A percentile compares a stretch with the other conserved stretches of the same genome.
Evolutionary conservation across 2,113 vertebrate genomes (phyloP).

Genomic region (Prolemur simus): DNA sequence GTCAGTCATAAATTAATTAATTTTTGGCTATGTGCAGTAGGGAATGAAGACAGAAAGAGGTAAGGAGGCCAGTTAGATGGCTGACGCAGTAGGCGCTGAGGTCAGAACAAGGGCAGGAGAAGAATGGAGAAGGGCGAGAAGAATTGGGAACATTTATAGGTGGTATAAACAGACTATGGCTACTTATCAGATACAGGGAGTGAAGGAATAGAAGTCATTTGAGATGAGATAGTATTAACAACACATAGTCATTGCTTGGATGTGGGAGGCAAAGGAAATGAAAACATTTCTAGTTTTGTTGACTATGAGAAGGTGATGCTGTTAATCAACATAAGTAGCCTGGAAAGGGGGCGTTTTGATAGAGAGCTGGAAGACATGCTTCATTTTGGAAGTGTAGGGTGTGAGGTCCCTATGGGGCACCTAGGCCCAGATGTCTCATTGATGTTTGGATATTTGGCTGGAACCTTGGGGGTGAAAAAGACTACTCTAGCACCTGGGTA

Average conservation of each 20-base stretch:
- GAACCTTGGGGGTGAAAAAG: not conserved
- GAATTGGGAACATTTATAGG: not conserved
- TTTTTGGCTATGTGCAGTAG: not conserved
- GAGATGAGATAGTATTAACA: not conserved
- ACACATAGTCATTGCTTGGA: not conserved
- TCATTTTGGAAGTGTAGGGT: not conserved
- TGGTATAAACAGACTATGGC: not conserved
- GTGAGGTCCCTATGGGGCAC: not conserved
- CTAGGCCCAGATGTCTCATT: not conserved
- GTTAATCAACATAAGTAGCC: not conserved
- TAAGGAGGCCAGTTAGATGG: not conserved
- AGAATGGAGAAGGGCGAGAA: not conserved
- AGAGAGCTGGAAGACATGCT: not conserved
- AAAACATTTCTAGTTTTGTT: not conserved
- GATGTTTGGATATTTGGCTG: not conserved
- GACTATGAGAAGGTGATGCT: not conserved
- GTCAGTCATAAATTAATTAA: too few relatives aligned
- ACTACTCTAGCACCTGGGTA: too few relatives aligned
- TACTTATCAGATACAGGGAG: not conserved
- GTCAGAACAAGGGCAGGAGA: not conserved
- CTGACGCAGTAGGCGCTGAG: not conserved
- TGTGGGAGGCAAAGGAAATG: not conserved
- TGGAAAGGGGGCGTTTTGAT: not conserved
- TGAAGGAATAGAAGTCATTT: not conserved
- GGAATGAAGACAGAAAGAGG: not conserved